Conservation (phyloP, 2,113 vertebrate species). For the Oryzias woworae region DNA sequence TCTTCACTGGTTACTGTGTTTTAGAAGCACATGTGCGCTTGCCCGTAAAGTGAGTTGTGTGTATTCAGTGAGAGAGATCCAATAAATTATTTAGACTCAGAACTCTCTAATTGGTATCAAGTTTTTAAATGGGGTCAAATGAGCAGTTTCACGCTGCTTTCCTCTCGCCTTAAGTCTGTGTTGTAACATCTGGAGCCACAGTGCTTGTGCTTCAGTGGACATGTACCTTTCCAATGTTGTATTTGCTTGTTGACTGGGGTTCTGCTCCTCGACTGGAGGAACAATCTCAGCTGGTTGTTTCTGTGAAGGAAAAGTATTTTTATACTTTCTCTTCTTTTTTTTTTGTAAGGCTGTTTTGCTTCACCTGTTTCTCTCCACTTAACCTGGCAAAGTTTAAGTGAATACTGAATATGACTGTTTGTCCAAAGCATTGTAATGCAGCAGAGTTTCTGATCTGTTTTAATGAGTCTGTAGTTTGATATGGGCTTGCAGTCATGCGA, state of each 20-base stretch:
- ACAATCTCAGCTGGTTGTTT: conserved; percentile 6
- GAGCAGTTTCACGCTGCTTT: conserved; percentile 72
- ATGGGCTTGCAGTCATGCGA: too few species aligned
- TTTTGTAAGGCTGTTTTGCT: conserved; percentile 31
- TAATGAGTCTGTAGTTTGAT: too few species aligned
- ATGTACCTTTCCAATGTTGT: conserved; percentile 40
- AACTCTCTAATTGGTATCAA: conserved; percentile 83
- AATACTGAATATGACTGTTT: too few species aligned
- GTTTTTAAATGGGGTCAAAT: conserved; percentile 86
- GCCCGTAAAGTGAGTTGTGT: conserved; percentile 55
- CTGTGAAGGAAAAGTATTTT: neutral
- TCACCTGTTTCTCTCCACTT: conserved; percentile 28
- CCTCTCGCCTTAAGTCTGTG: conserved; percentile 55
- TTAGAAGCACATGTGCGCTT: conserved; percentile 29
- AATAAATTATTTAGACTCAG: conserved; percentile 80
- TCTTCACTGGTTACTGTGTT: conserved; percentile 36
- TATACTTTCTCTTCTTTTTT: neutral
- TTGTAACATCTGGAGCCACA: conserved; percentile 42
- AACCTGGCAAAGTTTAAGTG: conserved; percentile 38
- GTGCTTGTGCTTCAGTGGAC: conserved; percentile 39
- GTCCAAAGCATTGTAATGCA: too few species aligned
- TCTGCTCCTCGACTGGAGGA: conserved; percentile 15
- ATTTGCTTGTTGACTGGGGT: conserved; percentile 25
- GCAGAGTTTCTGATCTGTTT: too few species aligned
- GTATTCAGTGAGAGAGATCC: conserved; percentile 56